Percentiles rank a stretch among this genome's conserved stretches.
Conservation (phyloP, 1,140 invertebrate species). For the Drosophila orosa region DNA sequence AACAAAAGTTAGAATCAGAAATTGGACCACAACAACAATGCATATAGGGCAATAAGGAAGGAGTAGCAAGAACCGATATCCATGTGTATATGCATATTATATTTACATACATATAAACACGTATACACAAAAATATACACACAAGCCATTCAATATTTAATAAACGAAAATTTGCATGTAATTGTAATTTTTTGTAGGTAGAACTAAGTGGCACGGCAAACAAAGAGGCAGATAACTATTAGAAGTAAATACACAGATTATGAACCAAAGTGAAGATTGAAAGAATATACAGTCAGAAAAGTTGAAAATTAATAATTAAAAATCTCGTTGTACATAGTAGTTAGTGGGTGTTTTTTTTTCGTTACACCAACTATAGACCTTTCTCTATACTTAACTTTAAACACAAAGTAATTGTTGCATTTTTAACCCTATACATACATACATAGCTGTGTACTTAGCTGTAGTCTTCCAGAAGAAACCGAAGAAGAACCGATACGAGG, state of each 20-base stretch:
- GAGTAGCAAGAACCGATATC: constrained; percentile 23
- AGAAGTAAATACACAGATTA: constrained; percentile 19
- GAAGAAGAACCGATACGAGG: constrained; percentile 23
- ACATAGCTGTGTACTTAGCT: constrained; percentile 61
- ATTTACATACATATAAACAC: constrained; percentile 11
- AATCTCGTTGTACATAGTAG: constrained; percentile 45
- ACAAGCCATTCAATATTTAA: constrained; percentile 30
- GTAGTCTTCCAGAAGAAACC: constrained; percentile 67
- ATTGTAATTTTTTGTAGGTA: constrained; percentile 56
- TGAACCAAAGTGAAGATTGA: neutral
- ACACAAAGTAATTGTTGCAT: constrained; percentile 59
- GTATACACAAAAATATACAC: neutral
- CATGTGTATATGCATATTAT: constrained; percentile 24
- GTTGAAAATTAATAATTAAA: constrained; percentile 17
- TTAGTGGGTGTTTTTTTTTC: constrained; percentile 26
- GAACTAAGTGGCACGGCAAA: constrained; percentile 35
- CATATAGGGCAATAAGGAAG: constrained; percentile 11
- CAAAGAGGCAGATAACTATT: constrained; percentile 17
- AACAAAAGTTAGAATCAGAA: constrained; percentile 59
- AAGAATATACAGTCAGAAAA: constrained; percentile 1
- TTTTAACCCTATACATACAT: constrained; percentile 38
- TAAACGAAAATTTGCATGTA: constrained; percentile 38
- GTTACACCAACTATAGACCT: constrained; percentile 40
- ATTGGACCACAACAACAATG: constrained; percentile 65
- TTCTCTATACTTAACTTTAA: constrained; percentile 41